Percentiles rank a stretch among this genome's conserved stretches.
phyloP scores from a whole-genome alignment of 2,113 vertebrate genomes.

The Melanostigma gelatinosum region DNA sequence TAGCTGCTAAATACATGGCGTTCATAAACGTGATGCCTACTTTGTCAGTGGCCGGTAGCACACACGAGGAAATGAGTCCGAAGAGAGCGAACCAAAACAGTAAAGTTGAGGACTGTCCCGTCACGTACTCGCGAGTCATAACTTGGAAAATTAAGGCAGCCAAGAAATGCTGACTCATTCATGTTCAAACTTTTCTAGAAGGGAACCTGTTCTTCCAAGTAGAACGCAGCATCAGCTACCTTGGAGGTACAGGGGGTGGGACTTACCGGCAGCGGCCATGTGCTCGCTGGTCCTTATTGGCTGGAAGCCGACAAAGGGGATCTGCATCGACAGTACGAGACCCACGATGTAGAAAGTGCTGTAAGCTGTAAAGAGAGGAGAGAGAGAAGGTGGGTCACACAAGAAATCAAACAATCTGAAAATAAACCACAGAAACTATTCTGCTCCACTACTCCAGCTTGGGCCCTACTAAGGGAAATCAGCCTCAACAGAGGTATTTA shows the following conservation, averaged over 20 bases:
- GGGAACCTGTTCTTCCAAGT: slow-evolving; percentile 10
- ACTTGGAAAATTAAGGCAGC: not conserved
- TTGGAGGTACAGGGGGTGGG: slow-evolving; percentile 2
- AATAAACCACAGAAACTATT: not conserved
- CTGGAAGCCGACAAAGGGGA: slow-evolving; percentile 97
- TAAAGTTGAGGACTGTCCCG: not conserved
- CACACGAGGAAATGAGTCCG: not conserved
- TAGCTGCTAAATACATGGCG: not conserved
- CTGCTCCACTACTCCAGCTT: not conserved
- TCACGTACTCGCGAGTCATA: not conserved
- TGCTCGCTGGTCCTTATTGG: slow-evolving; percentile 98
- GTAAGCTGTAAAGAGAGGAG: slow-evolving; percentile 85
- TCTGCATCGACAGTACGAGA: slow-evolving; percentile 97
- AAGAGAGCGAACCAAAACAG: not conserved
- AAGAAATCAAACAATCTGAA: slow-evolving; percentile 22
- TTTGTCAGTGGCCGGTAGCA: not conserved
- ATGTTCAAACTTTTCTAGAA: not conserved
- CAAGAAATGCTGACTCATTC: slow-evolving; percentile 5
- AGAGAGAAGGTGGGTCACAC: not conserved
- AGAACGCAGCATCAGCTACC: not conserved
- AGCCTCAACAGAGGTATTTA: slow-evolving; percentile 51
- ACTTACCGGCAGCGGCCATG: slow-evolving; percentile 96
- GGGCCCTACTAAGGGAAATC: slow-evolving; percentile 40
- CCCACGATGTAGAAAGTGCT: slow-evolving; percentile 99
- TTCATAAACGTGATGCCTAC: not conserved